phyloP scores from a whole-genome alignment of 1,140 invertebrate genomes.

The Camponotus pennsylvanicus region DNA sequence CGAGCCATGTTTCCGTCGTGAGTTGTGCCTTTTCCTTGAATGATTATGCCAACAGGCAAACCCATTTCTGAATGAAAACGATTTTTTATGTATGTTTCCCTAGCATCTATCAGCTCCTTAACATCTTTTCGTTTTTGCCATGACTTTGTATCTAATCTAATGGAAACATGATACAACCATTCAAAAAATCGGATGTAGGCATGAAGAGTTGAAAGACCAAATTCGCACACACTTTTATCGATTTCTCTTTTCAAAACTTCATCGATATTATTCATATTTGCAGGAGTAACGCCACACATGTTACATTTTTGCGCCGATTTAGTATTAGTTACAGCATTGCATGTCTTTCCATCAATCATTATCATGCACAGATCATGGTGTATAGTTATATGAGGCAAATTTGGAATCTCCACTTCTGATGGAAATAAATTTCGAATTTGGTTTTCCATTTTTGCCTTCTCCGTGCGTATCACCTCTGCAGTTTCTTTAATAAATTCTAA shows the following conservation, averaged over 20 bases:
- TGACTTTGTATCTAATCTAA: conserved; percentile 6
- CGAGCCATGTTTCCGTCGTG: too few relatives aligned
- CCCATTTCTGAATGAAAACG: conserved; percentile 22
- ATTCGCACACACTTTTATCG: conserved; percentile 3
- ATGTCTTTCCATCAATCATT: too few relatives aligned
- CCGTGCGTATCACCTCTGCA: too few relatives aligned
- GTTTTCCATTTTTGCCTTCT: too few relatives aligned
- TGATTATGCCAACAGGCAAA: neutral
- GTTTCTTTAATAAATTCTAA: too few relatives aligned
- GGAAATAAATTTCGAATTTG: too few relatives aligned
- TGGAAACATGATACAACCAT: conserved; percentile 6
- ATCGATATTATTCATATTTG: neutral
- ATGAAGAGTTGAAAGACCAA: conserved; percentile 22
- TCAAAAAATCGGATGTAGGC: conserved; percentile 11
- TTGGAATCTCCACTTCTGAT: too few relatives aligned
- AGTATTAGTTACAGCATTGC: too few relatives aligned
- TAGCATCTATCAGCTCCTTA: neutral
- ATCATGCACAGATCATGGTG: too few relatives aligned
- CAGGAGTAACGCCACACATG: neutral
- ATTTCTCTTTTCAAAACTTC: neutral
- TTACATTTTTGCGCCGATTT: too few relatives aligned
- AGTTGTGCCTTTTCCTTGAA: neutral
- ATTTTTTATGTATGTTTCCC: neutral
- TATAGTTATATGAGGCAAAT: too few relatives aligned
- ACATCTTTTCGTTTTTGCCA: neutral